Base-by-base conservation (phyloP, 2,797 vertebrate species). In the Neoniphon sammara region DNA sequence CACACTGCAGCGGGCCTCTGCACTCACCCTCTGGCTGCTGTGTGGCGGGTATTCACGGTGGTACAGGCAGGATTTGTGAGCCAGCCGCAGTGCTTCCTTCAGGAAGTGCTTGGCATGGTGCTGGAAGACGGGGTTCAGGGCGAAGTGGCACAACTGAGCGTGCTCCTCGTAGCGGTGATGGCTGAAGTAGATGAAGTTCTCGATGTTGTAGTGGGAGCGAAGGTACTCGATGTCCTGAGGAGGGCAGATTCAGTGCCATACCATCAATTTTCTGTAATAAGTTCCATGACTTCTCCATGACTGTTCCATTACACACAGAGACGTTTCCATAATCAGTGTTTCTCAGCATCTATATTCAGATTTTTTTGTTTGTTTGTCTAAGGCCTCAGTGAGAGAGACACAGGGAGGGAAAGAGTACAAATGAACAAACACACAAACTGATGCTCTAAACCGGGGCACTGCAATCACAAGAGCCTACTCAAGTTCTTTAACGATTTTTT, bases 121-220 rank as follows among this genome's bases (percentile, higher is more conserved):
- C 59, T 86, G 94, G 90, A 95, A 95, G 77, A 87, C 70, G 9
- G 93, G 94, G 66, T 90, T 93, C 70, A 99, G 85, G 67, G 92
- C 86, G 47, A 97, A 96, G 86, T 98, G 96, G 71, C 90, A 89
- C 1, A 99, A 78, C 66, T 89, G 94, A 2, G 94, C 96, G 6
- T 98, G 96, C 58, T 99, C 97, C 58, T 97, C 93, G 1, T 69
- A 82, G 84, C 91, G 78, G 79, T 98, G 90, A 39, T 95, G 85
- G 83, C 88, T 94, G 87, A 96, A 97, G 80, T 96, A 90, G 89
- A 98, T 93, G 85, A 98, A 98, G 83, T 95, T 95, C 88, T 99
- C 98, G 1, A 97, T 92, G 87, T 96, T 94, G 92, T 96, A 99
- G 89, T 94, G 95, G 8, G 96, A 94, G 0, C 89, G 92, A 46